phyloP scores from a whole-genome alignment of 2,797 vertebrate genomes.

The Hephaestus fuliginosus region DNA sequence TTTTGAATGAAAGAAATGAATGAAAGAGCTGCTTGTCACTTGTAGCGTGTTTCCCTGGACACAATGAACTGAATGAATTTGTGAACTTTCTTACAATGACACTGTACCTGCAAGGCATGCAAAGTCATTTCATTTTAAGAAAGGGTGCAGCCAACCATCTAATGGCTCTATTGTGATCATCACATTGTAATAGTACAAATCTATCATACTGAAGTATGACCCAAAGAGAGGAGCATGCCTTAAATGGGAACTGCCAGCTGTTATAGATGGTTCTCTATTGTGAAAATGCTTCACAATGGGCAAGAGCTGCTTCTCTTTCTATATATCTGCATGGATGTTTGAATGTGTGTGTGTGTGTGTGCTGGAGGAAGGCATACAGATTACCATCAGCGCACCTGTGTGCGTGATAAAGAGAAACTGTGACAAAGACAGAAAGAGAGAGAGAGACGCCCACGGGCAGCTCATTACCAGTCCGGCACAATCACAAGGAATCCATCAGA shows the following conservation, averaged over 20 bases:
- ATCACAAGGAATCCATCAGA: slow-evolving; percentile 55
- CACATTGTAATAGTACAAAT: slow-evolving; percentile 57
- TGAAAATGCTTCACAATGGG: slow-evolving; percentile 32
- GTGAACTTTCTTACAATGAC: slow-evolving; percentile 9
- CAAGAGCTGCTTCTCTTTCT: slow-evolving; percentile 34
- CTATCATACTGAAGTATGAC: slow-evolving; percentile 59
- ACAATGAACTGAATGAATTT: slow-evolving; percentile 27
- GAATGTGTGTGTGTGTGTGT: background rate
- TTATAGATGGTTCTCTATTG: slow-evolving; percentile 51
- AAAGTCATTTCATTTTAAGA: slow-evolving; percentile 59
- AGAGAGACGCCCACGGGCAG: slow-evolving; percentile 49
- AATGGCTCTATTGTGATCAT: slow-evolving; percentile 57
- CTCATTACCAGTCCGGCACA: slow-evolving; percentile 64
- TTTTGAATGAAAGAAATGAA: slow-evolving; percentile 6
- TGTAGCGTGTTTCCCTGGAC: slow-evolving; percentile 7
- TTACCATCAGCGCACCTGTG: slow-evolving; percentile 17
- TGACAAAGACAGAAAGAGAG: slow-evolving; percentile 56
- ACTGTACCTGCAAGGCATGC: slow-evolving; percentile 31
- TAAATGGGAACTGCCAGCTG: slow-evolving; percentile 50
- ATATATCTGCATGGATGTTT: slow-evolving; percentile 1
- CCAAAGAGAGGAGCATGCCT: slow-evolving; percentile 30
- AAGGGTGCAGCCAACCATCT: slow-evolving; percentile 52
- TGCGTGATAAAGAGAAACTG: slow-evolving; percentile 35
- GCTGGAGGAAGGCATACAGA: slow-evolving; percentile 4
- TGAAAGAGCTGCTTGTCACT: slow-evolving; percentile 13